Evolutionary conservation across 1,140 invertebrate species (phyloP), one percentile per base, ranked within the genome.

Genomic region (Goniozus legneri): DNA sequence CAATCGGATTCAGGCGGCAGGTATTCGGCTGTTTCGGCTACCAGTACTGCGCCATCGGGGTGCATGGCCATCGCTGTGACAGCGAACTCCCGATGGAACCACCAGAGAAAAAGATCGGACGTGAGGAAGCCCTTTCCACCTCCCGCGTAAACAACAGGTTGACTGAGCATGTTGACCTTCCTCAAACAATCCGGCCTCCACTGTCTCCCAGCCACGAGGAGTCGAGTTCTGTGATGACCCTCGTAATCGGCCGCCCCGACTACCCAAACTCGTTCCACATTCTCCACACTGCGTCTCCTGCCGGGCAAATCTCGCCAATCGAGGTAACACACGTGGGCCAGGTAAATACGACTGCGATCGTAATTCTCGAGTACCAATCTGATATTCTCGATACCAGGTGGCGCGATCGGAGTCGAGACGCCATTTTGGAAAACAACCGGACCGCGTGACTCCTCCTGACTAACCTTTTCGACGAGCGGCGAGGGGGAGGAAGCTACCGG

Each of bases 61-160:
- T 79, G 76, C 54, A 80, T 67, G 3, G 77, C 71, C 43, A 77
- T 64, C 0, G 76, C 77, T 0, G 76, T 75, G 0, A 76, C 72
- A 0, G 71, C 75, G 46, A 80, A 79, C 45, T 80, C 78, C 2
- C 67, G 64, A 18, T 74, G 75, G 33, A 80, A 79, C 78, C 78
- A 80, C 78, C 78, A 79, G 3, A 73, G 63, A 22, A 80, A 79
- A 1, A 80, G 61, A 43, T 79, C 76, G 0, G 73, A 62, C 0
- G 78, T 79, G 0, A 78, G 56, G 1, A 61, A 60, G 3, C 76
- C 78, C 6, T 71, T 70, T 8, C 78, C 78, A 3, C 78, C 79
- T 1, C 77, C 77, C 0, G 78, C 79, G 46, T 80, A 80, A 6
- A 80, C 71, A 1, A 80, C 78, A 4, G 79, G 78, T 37, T 80